Evolutionary conservation across 2,797 vertebrate species (phyloP).

Genomic region (Enteromius anoplus): DNA sequence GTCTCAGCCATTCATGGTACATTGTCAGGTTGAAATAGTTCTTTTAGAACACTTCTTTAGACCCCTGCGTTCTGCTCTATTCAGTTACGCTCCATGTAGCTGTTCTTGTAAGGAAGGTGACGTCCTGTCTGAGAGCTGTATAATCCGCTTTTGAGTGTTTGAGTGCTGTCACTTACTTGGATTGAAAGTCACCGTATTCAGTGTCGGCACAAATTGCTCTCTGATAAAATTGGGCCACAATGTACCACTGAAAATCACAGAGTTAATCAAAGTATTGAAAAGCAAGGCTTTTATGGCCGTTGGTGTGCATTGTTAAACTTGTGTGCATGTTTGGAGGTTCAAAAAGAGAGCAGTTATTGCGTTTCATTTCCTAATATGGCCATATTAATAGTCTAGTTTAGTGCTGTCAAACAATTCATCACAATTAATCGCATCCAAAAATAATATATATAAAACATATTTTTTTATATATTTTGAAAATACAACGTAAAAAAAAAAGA

Average conservation of each 20-base stretch:
- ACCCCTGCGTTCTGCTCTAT: background rate
- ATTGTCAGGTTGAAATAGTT: background rate
- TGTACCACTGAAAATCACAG: background rate
- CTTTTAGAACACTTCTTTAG: constrained; percentile 10
- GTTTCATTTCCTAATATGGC: background rate
- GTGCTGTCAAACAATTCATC: no score
- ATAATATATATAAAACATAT: no score
- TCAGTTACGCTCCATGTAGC: background rate
- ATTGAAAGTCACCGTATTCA: background rate
- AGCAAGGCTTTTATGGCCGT: background rate
- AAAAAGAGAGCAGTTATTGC: background rate
- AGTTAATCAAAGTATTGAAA: constrained; percentile 1
- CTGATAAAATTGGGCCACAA: background rate
- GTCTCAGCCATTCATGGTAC: background rate
- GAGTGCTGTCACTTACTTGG: background rate
- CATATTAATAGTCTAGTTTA: background rate
- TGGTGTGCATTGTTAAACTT: background rate
- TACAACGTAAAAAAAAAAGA: no score
- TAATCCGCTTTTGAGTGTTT: background rate
- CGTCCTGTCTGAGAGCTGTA: background rate
- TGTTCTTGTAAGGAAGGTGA: background rate
- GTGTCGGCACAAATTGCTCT: background rate
- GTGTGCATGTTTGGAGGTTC: background rate
- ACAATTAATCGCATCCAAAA: no score
- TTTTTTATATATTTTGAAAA: no score